phyloP scores from a whole-genome alignment of 2,113 vertebrate species.

The Hippolais icterina region DNA sequence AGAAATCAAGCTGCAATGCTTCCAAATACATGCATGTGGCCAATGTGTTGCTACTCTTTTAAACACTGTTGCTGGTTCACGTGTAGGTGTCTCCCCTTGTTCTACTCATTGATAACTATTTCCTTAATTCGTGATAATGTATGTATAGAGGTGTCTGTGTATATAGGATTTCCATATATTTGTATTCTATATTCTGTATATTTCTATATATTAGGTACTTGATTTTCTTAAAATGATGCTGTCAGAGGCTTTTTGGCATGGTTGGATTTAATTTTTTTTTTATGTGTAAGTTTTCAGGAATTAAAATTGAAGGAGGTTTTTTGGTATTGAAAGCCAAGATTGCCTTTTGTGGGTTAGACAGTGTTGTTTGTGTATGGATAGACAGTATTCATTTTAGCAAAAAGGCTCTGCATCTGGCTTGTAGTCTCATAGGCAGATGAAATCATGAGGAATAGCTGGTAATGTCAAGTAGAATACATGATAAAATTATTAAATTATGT shows the following conservation, averaged over 20 bases:
- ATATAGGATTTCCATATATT: background rate
- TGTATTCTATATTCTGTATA: background rate
- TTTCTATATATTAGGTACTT: background rate
- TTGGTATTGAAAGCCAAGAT: background rate
- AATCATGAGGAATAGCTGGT: constrained; percentile 45
- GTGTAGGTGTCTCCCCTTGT: background rate
- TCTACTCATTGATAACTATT: background rate
- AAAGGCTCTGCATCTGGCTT: background rate
- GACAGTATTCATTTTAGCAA: background rate
- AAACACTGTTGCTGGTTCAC: background rate
- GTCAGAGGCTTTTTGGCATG: background rate
- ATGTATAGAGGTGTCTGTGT: background rate
- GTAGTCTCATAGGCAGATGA: constrained; percentile 2
- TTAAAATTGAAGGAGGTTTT: accelerated
- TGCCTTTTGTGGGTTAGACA: background rate
- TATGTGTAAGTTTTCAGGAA: background rate
- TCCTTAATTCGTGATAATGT: background rate
- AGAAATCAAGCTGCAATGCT: background rate
- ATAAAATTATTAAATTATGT: constrained; percentile 73
- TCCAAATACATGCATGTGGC: background rate
- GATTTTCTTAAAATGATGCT: background rate
- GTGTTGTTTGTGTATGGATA: background rate
- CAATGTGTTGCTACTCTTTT: background rate
- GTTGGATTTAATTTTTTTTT: background rate
- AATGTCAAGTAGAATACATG: constrained; percentile 60